Evolutionary conservation across 2,888 invertebrate species (phyloP).

Genomic region (Epistrophella euchroma): DNA sequence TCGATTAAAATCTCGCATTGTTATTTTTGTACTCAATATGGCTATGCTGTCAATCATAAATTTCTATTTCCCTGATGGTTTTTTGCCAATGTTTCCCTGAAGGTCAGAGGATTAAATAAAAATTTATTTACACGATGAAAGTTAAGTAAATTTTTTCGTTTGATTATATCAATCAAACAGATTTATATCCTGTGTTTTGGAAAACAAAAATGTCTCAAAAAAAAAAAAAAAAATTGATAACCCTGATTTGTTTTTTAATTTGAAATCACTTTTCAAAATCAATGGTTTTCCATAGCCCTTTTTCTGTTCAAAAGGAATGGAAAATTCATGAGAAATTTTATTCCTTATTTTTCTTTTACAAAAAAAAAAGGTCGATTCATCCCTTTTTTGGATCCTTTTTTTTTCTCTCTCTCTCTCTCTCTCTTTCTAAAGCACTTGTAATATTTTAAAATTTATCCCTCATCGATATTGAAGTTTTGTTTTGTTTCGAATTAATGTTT

Average conservation of each 20-base stretch:
- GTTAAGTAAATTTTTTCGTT: neutral
- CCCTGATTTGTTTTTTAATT: conserved; percentile 1
- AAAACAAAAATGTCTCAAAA: neutral
- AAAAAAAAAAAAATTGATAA: conserved; percentile 1
- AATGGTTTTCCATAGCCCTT: neutral
- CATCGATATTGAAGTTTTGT: conserved; percentile 28
- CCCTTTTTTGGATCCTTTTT: conserved; percentile 28
- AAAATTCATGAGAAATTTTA: conserved; percentile 10
- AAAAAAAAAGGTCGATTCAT: conserved; percentile 24
- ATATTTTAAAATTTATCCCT: conserved; percentile 6
- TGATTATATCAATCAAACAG: conserved; percentile 11
- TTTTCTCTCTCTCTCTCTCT: neutral
- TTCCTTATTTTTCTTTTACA: neutral
- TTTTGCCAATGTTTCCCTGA: neutral
- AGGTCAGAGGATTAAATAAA: neutral
- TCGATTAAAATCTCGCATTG: conserved; percentile 2
- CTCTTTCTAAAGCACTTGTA: neutral
- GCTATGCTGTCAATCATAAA: neutral
- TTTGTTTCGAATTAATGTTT: conserved; percentile 25
- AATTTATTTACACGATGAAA: neutral
- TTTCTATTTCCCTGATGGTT: neutral
- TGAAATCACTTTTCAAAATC: neutral
- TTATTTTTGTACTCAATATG: neutral
- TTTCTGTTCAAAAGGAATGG: neutral
- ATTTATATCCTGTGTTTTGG: neutral